Evolutionary conservation across 2,113 vertebrate species (phyloP).

Genomic region (Fulmarus glacialis): DNA sequence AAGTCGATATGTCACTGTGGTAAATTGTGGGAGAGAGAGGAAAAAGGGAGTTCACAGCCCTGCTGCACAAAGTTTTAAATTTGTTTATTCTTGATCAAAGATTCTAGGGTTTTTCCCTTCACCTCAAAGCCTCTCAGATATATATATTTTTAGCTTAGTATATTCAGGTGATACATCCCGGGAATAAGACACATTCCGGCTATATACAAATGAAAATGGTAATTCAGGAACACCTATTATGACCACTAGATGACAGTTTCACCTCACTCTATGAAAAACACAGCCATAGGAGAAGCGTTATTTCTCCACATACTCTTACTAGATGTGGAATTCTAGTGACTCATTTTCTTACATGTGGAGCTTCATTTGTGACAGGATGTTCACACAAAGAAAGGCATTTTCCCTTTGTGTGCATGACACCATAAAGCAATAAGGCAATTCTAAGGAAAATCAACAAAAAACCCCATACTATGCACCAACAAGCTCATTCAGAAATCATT

Average conservation of each 20-base stretch:
- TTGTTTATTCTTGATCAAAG: background rate
- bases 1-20: background rate
- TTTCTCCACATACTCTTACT: background rate
- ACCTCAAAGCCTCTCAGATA: background rate
- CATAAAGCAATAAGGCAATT: background rate
- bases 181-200: background rate
- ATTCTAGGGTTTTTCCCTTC: background rate
- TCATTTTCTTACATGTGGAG: background rate
- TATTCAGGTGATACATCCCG: background rate
- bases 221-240: background rate
- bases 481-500: background rate
- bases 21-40: background rate
- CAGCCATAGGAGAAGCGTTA: background rate
- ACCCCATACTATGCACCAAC: background rate
- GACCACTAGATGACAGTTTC: conserved; percentile 78
- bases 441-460: background rate
- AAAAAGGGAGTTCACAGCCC: background rate
- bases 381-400: background rate
- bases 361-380: background rate
- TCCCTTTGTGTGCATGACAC: background rate
- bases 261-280: conserved; percentile 35
- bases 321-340: background rate
- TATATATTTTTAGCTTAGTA: background rate
- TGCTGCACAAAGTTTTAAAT: background rate
- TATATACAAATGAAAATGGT: background rate